Conservation (phyloP, 2,888 invertebrate species). For the Pandemis corylana region DNA sequence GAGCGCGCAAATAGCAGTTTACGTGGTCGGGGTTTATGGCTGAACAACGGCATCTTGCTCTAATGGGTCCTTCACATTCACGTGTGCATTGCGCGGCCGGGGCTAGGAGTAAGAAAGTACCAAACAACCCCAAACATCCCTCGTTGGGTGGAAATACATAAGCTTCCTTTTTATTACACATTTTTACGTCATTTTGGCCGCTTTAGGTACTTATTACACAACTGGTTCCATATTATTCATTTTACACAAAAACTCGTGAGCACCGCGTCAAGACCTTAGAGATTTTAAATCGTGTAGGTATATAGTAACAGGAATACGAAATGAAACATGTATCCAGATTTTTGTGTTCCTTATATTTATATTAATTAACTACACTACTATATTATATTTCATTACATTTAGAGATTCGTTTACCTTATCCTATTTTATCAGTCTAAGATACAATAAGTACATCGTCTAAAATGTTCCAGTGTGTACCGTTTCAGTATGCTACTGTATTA, state of each 20-base stretch:
- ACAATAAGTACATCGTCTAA: conserved; percentile 10
- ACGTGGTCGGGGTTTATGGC: conserved; percentile 22
- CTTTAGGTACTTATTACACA: no score
- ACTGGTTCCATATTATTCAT: no score
- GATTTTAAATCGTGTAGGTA: no score
- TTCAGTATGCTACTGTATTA: neutral
- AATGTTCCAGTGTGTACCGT: conserved; percentile 11
- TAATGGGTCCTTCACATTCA: neutral
- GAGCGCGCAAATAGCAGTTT: conserved; percentile 29
- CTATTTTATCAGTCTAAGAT: conserved; percentile 40
- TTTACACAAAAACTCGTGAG: no score
- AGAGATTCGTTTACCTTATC: conserved; percentile 39
- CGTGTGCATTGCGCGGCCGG: neutral
- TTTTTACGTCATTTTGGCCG: no score
- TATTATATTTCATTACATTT: conserved; percentile 28
- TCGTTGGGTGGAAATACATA: neutral
- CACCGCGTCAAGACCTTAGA: no score
- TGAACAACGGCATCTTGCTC: conserved; percentile 8
- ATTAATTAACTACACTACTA: conserved; percentile 28
- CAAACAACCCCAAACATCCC: neutral
- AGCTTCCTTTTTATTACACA: no score
- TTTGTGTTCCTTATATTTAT: conserved; percentile 6
- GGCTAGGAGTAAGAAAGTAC: neutral
- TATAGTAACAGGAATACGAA: neutral
- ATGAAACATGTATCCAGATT: neutral